A percentile compares a stretch with the other conserved stretches of the same genome.
phyloP scores from a whole-genome alignment of 2,113 vertebrate genomes.

The Calyptomena viridis region DNA sequence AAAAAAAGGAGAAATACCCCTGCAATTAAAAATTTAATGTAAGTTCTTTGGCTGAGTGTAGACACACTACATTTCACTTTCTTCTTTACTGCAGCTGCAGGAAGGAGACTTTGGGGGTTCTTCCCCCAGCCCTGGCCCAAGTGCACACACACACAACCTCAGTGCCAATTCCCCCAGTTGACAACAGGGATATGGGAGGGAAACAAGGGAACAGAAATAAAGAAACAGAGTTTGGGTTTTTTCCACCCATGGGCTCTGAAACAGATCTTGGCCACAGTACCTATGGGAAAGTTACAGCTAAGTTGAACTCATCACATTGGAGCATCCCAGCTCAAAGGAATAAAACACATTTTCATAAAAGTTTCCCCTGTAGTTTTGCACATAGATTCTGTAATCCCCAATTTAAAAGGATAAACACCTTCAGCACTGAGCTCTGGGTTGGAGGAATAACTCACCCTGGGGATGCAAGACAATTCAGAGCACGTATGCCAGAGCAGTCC shows the following conservation, averaged over 20 bases:
- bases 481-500: background rate
- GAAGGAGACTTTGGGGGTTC: conserved; percentile 50
- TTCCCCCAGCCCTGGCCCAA: conserved; percentile 24
- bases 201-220: background rate
- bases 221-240: background rate
- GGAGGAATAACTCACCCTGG: background rate
- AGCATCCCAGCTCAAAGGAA: background rate
- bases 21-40: background rate
- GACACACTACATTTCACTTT: background rate
- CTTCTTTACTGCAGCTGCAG: conserved; percentile 46
- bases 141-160: background rate
- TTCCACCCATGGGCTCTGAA: background rate
- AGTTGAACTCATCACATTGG: background rate
- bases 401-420: background rate
- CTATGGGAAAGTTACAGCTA: background rate
- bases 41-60: background rate
- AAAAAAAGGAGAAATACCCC: background rate
- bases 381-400: background rate
- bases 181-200: conserved; percentile 21
- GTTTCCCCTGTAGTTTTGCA: background rate
- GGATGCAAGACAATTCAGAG: background rate
- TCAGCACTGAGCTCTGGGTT: background rate
- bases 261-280: background rate
- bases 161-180: conserved; percentile 21
- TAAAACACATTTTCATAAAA: background rate